Conservation (phyloP, 2,888 invertebrate genomes). For the Ectropis crepuscularia region DNA sequence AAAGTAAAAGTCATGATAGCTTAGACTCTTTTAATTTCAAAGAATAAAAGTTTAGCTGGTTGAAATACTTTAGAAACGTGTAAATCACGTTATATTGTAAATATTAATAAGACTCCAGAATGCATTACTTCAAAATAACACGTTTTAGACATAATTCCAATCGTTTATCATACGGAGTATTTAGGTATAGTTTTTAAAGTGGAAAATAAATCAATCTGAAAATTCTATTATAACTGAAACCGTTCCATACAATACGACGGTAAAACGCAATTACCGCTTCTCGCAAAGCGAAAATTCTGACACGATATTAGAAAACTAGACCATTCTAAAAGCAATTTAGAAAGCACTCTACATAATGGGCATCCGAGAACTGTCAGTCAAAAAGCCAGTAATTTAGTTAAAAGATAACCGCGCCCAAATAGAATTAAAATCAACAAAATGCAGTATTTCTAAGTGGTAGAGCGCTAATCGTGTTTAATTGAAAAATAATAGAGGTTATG, state of each 20-base stretch:
- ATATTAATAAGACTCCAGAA: too few species aligned
- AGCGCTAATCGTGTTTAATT: conserved; percentile 61
- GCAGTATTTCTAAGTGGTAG: conserved; percentile 47
- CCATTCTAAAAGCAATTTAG: conserved; percentile 40
- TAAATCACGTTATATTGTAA: too few species aligned
- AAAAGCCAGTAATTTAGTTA: conserved; percentile 49
- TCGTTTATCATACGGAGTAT: too few species aligned
- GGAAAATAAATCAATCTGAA: too few species aligned
- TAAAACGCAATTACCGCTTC: conserved; percentile 21
- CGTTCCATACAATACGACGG: conserved; percentile 19
- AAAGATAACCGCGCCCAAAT: conserved; percentile 50
- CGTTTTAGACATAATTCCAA: too few species aligned
- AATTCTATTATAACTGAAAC: background rate
- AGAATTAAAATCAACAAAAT: conserved; percentile 53
- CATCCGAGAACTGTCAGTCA: conserved; percentile 43
- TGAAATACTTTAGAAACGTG: too few species aligned
- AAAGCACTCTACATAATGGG: conserved; percentile 52
- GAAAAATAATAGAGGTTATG: conserved; percentile 67
- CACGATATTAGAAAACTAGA: conserved; percentile 41
- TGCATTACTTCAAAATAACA: too few species aligned
- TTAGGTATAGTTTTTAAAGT: too few species aligned
- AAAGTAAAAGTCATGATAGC: too few species aligned
- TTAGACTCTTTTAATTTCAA: too few species aligned
- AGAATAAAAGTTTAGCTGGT: too few species aligned
- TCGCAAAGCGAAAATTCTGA: conserved; percentile 21